phyloP scores from a whole-genome alignment of 2,797 vertebrate genomes.

The Neopelma chrysocephalum region DNA sequence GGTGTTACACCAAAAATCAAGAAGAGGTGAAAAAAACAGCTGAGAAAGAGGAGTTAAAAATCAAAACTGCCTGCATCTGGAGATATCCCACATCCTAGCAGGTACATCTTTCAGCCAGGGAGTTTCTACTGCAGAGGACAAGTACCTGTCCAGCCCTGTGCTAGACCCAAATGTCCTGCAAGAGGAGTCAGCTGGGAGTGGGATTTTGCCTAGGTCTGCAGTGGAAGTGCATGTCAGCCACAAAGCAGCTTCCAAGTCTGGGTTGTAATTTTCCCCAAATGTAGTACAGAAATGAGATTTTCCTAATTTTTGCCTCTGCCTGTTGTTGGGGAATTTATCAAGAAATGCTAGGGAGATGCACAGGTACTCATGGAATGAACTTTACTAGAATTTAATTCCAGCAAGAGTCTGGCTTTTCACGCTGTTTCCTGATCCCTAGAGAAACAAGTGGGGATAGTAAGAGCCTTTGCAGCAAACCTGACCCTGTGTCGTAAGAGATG shows the following conservation, averaged over 20 bases:
- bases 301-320: not conserved
- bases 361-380: not conserved
- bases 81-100: fast-evolving
- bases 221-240: not conserved
- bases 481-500: not conserved
- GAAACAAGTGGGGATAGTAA: not conserved
- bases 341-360: not conserved
- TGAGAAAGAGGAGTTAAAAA: not conserved
- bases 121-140: not conserved
- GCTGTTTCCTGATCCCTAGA: not conserved
- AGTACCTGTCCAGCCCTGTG: fast-evolving
- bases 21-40: not conserved
- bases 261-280: not conserved
- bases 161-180: not conserved
- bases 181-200: fast-evolving
- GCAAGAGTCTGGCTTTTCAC: fast-evolving
- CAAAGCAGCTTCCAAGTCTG: not conserved
- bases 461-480: not conserved
- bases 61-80: not conserved
- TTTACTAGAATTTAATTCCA: not conserved
- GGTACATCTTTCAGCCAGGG: not conserved
- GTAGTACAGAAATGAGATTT: not conserved
- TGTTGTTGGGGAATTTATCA: not conserved
- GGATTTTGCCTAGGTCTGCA: not conserved
- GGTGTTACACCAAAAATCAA: not conserved